These are phyloP conservation scores for Hirudo medicinalis DNA, from an alignment of 1,140 invertebrate genomes.

Conservation along the genomic window DNA sequence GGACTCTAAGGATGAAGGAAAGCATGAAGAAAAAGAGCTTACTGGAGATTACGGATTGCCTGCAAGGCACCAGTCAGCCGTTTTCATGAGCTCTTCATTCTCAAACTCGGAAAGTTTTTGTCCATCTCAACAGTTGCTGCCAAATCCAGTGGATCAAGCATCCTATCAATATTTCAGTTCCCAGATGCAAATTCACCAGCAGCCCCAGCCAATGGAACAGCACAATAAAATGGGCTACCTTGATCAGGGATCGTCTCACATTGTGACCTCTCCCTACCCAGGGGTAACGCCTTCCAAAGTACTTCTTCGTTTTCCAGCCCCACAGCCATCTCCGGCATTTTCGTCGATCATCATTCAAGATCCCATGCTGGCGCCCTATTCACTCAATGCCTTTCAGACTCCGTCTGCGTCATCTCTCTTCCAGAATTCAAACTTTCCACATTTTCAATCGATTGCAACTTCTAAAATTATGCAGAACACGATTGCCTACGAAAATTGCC, in stretches of 20 bases:
- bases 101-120: neutral
- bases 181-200: neutral
- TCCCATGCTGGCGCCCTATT: too few relatives aligned
- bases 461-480: neutral
- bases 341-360: too few relatives aligned
- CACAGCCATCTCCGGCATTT: too few relatives aligned
- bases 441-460: slow-evolving; percentile 2
- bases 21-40: neutral
- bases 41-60: neutral
- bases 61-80: too few relatives aligned
- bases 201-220: neutral
- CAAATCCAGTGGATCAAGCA: neutral
- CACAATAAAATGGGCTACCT: too few relatives aligned
- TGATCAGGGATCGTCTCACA: too few relatives aligned
- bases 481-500: neutral
- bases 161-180: neutral
- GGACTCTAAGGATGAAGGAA: neutral
- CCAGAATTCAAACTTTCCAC: neutral
- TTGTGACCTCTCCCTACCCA: too few relatives aligned
- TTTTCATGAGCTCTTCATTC: neutral
- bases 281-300: too few relatives aligned
- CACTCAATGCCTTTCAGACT: too few relatives aligned
- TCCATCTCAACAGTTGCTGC: neutral
- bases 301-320: too few relatives aligned
- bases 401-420: neutral